phyloP scores from a whole-genome alignment of 2,888 invertebrate genomes.

The Hololepta plana region DNA sequence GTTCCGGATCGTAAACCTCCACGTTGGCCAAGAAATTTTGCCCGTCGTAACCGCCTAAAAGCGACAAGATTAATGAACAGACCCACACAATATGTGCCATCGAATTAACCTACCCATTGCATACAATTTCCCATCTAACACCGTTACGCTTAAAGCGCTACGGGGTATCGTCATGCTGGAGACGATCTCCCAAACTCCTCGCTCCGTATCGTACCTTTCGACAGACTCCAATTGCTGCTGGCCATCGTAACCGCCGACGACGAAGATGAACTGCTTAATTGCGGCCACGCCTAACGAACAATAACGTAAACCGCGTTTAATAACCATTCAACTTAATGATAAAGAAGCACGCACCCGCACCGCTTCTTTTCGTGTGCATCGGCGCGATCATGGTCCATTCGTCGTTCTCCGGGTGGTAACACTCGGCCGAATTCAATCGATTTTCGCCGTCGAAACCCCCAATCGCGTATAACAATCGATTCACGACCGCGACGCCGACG shows the following conservation, averaged over 20 bases:
- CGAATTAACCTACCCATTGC: constrained; percentile 50
- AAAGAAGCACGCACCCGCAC: constrained; percentile 67
- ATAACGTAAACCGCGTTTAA: constrained; percentile 1
- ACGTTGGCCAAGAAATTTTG: constrained; percentile 67
- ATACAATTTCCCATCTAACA: constrained; percentile 71
- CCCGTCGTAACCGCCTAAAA: constrained; percentile 78
- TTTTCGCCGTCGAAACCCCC: constrained; percentile 78
- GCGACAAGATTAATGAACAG: constrained; percentile 8
- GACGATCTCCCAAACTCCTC: constrained; percentile 59
- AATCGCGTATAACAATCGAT: constrained; percentile 52
- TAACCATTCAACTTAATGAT: constrained; percentile 2
- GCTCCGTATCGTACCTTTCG: constrained; percentile 75
- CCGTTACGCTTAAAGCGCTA: constrained; percentile 76
- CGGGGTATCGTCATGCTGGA: constrained; percentile 61
- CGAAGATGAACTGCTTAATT: constrained; percentile 73
- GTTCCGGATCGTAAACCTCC: constrained; percentile 70
- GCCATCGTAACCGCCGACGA: constrained; percentile 92
- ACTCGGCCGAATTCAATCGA: constrained; percentile 64
- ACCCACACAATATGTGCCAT: constrained; percentile 2
- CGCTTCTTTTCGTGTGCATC: constrained; percentile 64
- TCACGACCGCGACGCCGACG: constrained; percentile 60
- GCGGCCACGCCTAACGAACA: constrained; percentile 51
- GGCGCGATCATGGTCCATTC: constrained; percentile 68
- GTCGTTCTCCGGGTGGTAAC: constrained; percentile 86
- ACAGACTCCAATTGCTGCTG: constrained; percentile 63